These are phyloP conservation scores for Polyploca ridens DNA, from an alignment of 2,888 invertebrate species.

Conservation along the genomic window DNA sequence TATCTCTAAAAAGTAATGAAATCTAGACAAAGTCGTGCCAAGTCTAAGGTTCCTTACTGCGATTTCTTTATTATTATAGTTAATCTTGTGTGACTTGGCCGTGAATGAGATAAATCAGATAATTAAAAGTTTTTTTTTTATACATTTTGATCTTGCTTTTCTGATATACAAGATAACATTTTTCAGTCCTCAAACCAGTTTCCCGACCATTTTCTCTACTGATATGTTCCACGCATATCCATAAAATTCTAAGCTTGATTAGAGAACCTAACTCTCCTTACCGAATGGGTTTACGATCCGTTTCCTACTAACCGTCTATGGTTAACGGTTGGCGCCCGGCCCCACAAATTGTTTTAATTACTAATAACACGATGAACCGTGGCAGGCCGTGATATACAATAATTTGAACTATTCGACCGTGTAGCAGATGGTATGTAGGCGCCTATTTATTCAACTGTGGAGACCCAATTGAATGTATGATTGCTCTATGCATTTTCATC, in stretches of 20 bases:
- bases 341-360: constrained; percentile 61
- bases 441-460: constrained; percentile 17
- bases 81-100: no score
- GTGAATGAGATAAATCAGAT: no score
- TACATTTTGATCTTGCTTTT: no score
- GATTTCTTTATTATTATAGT: no score
- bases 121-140: no score
- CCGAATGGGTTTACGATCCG: constrained; percentile 54
- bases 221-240: neutral
- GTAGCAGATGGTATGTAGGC: constrained; percentile 14
- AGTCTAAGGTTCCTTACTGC: no score
- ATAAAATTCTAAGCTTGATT: constrained; percentile 23
- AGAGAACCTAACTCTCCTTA: constrained; percentile 26
- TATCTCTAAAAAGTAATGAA: no score
- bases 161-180: neutral
- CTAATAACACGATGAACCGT: constrained; percentile 38
- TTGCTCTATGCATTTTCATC: neutral
- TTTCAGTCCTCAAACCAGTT: neutral
- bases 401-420: constrained; percentile 32
- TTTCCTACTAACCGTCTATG: constrained; percentile 51
- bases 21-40: no score
- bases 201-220: neutral
- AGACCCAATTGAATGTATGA: constrained; percentile 7
- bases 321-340: constrained; percentile 56
- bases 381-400: constrained; percentile 52